Base-by-base conservation (phyloP, 1,140 invertebrate species). In the Pachypeltis micranthus region DNA sequence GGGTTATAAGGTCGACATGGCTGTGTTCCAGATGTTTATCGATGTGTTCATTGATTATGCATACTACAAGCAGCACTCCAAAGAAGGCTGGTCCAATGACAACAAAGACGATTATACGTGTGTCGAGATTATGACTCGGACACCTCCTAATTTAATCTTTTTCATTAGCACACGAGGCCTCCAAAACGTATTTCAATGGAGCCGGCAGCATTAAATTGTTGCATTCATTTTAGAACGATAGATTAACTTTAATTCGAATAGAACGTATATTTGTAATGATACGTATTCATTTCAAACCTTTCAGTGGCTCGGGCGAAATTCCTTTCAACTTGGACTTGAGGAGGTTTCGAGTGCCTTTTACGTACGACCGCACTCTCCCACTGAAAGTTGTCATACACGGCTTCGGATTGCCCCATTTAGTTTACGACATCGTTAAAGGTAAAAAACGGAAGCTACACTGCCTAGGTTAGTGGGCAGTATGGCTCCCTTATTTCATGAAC, bases 381-480 rank as follows among this genome's bases (percentile, higher is more conserved):
- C 57, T 66, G 10, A 66, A 66, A 51, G 58, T 66, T n/a, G 39
- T 66, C 1, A 63, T 63, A 21, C 65, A 66, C 58, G 65, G 65
- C 4, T 66, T 44, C 25, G 59, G 59, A 23, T 19, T 21, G 2
- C 23, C 12, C 2, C 2, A 47, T 14, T 14, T 25, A 12, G 55
- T 62, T 26, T 60, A 63, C 34, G 23, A 21, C 28, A 39, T 61
- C n/a, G 44, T 51, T 44, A 12, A 51, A 4, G 47, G 47, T 51
- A 21, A 51, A n/a, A n/a, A n/a, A n/a, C n/a, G n/a, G n/a, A n/a
- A n/a, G n/a, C n/a, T n/a, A n/a, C n/a, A n/a, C n/a, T n/a, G n/a
- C n/a, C n/a, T n/a, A n/a, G n/a, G n/a, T n/a, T n/a, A n/a, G n/a
- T n/a, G n/a, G n/a, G n/a, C n/a, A n/a, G n/a, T n/a, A n/a, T n/a